A percentile compares a stretch with the other conserved stretches of the same genome.
Conservation (phyloP, 2,888 invertebrate genomes). For the Drosophila buzzatii region DNA sequence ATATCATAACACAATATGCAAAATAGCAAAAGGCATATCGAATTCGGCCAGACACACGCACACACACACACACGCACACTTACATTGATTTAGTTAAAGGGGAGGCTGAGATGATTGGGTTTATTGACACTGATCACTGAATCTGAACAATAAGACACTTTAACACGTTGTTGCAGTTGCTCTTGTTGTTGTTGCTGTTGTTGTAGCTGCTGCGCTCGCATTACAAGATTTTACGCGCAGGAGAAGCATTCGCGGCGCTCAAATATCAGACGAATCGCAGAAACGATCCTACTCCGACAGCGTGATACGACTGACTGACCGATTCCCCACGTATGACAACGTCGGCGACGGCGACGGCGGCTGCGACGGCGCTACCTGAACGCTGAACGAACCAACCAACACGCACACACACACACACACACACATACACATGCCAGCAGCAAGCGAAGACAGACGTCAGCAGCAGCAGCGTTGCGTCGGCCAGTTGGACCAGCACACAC, state of each 20-base stretch:
- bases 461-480: conserved; percentile 52
- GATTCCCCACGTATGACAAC: conserved; percentile 63
- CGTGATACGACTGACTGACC: conserved; percentile 85
- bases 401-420: conserved; percentile 31
- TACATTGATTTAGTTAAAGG: conserved; percentile 15
- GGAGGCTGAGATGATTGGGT: conserved; percentile 2
- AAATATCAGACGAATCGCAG: conserved; percentile 64
- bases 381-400: conserved; percentile 45
- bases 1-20: conserved; percentile 61
- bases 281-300: conserved; percentile 84
- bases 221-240: conserved; percentile 59
- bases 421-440: conserved; percentile 30
- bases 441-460: conserved; percentile 29
- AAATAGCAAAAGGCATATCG: conserved; percentile 55
- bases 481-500: conserved; percentile 60
- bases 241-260: conserved; percentile 45
- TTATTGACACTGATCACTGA: conserved; percentile 61
- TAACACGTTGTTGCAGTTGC: conserved; percentile 24
- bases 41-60: conserved; percentile 50
- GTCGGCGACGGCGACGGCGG: conserved; percentile 24
- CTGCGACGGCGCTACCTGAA: conserved; percentile 49
- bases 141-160: conserved; percentile 43
- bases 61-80: conserved; percentile 32
- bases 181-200: conserved; percentile 19
- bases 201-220: conserved; percentile 46